A percentile compares a stretch with the other conserved stretches of the same genome.
Evolutionary conservation across 2,113 vertebrate species (phyloP).

Genomic region (Odontophorus gujanensis): DNA sequence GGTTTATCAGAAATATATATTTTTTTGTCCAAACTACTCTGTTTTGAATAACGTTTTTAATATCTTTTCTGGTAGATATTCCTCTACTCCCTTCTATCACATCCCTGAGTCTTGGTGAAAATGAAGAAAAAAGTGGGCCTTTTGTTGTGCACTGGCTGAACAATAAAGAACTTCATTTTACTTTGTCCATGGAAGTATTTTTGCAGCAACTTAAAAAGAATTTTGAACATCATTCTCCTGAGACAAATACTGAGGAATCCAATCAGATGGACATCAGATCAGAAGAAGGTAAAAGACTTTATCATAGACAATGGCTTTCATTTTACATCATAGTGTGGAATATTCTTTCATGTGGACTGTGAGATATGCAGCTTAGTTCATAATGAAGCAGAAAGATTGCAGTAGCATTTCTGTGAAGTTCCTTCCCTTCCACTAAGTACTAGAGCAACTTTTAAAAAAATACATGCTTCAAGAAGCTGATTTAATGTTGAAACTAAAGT

Average conservation of each 20-base stretch:
- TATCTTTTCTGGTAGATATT: conserved; percentile 83
- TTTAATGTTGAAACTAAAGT: neutral
- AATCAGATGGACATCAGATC: conserved; percentile 75
- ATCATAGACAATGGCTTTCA: neutral
- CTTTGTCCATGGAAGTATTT: conserved; percentile 96
- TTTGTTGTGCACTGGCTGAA: conserved; percentile 98
- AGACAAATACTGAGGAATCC: conserved; percentile 77
- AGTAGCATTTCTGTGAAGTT: neutral
- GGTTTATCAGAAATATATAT: neutral
- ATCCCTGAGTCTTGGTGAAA: conserved; percentile 86
- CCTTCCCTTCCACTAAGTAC: neutral
- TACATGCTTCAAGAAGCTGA: neutral
- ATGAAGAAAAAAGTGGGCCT: conserved; percentile 89
- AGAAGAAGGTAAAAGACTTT: conserved; percentile 84
- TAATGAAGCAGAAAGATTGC: neutral
- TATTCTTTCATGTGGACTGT: neutral
- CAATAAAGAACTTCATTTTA: conserved; percentile 97
- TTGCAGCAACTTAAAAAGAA: conserved; percentile 89
- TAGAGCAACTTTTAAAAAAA: neutral
- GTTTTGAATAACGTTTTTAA: neutral
- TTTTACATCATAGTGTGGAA: neutral
- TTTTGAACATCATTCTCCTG: conserved; percentile 85
- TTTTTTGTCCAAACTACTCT: neutral
- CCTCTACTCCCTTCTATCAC: conserved; percentile 97
- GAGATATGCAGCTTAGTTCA: accelerated